Base-by-base conservation (phyloP, 92 coral and sea anemone species). In the Paramuricea clavata region DNA sequence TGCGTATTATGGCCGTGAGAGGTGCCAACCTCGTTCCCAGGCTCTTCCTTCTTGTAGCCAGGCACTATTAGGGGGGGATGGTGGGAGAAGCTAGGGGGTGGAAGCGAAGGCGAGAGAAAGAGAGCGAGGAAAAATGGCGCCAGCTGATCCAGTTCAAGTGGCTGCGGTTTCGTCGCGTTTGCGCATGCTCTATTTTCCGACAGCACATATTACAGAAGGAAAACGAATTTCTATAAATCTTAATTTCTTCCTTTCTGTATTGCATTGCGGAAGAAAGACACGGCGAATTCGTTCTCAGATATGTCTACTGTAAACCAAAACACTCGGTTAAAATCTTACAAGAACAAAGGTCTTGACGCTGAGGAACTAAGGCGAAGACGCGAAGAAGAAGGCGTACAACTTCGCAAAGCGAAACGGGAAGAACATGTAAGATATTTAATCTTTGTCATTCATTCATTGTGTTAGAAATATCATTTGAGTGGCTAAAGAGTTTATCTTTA, bases 381-480 rank as follows among this genome's bases (percentile, higher is more conserved):
- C n/a, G 99, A 97, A 78, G 99, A 97, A 76, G 99, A 97, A 88
- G 99, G 99, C 25, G 98, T 97, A 8, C 99, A 97, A 64, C 93
- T 97, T n/a, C 92, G 99, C 0, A 97, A 93, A 77, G 94, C 99
- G 35, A 97, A 94, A 57, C 95, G 99, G 10, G 99, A 97, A 80
- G 98, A 97, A 81, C 99, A 97, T 91, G 99, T 97, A 87, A 67
- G 88, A 68, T 49, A 78, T 60, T 47, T 27, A 76, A 84, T 44
- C 54, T 21, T 59, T 42, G 16, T 64, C 39, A 44, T 35, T 42
- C 42, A 86, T 54, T 21, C 17, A 54, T 54, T 19, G 11, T 21
- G 69, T 69, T 3, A 68, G 52, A n/a, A 43, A 19, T 22, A 62
- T 74, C 36, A 42, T 49, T 73, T 78, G 74, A 72, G 23, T 60